Percentiles rank a stretch among this genome's conserved stretches.
Evolutionary conservation across 2,888 invertebrate genomes (phyloP).

Genomic region (Torymus tubicola): DNA sequence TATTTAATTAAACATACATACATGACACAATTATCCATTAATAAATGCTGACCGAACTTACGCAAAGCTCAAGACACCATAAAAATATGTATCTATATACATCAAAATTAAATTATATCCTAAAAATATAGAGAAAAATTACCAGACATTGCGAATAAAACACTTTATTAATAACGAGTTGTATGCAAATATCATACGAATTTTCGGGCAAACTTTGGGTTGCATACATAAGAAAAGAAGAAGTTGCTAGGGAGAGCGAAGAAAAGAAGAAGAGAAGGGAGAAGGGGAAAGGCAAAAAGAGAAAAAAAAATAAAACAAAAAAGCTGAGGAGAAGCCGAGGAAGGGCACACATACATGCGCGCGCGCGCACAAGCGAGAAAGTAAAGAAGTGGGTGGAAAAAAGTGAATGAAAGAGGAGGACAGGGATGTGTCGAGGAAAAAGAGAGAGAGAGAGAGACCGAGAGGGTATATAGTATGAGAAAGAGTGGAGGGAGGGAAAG

Average conservation of each 20-base stretch:
- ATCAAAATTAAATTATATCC: too few species aligned
- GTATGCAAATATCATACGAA: too few species aligned
- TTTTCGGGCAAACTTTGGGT: too few species aligned
- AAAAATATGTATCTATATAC: too few species aligned
- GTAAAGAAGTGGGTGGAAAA: slow-evolving; percentile 25
- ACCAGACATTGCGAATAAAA: too few species aligned
- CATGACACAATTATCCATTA: too few species aligned
- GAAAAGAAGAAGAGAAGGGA: neutral
- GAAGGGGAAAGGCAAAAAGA: neutral
- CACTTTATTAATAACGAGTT: too few species aligned
- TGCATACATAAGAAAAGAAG: neutral
- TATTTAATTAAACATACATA: too few species aligned
- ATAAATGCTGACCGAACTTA: too few species aligned
- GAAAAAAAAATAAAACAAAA: neutral
- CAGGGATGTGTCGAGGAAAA: neutral
- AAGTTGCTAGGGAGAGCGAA: slow-evolving; percentile 25
- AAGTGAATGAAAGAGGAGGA: slow-evolving; percentile 33
- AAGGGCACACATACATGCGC: neutral
- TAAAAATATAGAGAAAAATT: too few species aligned
- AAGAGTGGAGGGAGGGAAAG: neutral
- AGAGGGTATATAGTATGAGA: neutral
- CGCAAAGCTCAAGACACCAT: too few species aligned
- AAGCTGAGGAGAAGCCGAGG: slow-evolving; percentile 18
- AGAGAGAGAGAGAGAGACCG: neutral
- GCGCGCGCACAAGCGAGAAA: neutral